Conservation (phyloP, 1,140 invertebrate genomes). For the Drosophila malerkotliana region DNA sequence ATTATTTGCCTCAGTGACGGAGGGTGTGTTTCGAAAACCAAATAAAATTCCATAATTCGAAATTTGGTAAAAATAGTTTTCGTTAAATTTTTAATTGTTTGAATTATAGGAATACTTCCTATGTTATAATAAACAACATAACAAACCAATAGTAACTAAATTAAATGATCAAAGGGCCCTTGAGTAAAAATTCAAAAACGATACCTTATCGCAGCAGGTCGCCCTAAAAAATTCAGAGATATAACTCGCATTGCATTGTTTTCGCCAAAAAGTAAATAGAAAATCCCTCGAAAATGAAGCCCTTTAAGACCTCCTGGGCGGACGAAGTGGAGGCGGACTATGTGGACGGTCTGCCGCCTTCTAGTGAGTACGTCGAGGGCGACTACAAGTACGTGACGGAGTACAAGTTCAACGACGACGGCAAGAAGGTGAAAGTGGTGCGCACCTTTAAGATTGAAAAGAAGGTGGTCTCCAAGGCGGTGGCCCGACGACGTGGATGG, state of each 20-base stretch:
- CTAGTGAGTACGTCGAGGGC: slow-evolving; percentile 93
- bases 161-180: background rate
- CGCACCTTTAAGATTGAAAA: slow-evolving; percentile 96
- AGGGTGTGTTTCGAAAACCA: too few relatives aligned
- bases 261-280: background rate
- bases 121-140: too few relatives aligned
- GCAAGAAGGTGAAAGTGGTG: slow-evolving; percentile 94
- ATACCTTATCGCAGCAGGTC: background rate
- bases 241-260: background rate
- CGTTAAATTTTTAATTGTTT: too few relatives aligned
- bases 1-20: too few relatives aligned
- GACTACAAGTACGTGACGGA: slow-evolving; percentile 96
- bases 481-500: slow-evolving; percentile 96
- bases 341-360: slow-evolving; percentile 89
- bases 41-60: too few relatives aligned
- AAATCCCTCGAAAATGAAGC: slow-evolving; percentile 79
- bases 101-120: too few relatives aligned
- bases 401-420: slow-evolving; percentile 95
- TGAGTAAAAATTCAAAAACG: background rate
- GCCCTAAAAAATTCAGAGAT: background rate
- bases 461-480: slow-evolving; percentile 94
- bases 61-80: too few relatives aligned
- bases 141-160: too few relatives aligned
- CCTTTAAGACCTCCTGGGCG: slow-evolving; percentile 94
- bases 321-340: slow-evolving; percentile 95